Base-by-base conservation (phyloP, 2,797 vertebrate species). In the Channallabes apus region DNA sequence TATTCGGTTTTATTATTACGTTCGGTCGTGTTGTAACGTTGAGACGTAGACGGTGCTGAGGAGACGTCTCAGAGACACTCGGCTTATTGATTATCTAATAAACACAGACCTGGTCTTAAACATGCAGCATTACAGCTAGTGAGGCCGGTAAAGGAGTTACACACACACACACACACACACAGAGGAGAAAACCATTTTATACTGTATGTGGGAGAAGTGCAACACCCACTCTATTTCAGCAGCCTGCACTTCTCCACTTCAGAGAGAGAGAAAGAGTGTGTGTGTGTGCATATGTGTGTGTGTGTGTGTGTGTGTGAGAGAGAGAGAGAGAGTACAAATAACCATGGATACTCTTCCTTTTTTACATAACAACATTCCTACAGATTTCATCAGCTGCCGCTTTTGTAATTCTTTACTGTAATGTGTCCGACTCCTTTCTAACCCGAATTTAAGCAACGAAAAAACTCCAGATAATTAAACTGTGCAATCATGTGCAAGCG, bases 151-250 rank as follows among this genome's bases (percentile, higher is more conserved):
- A 46, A 46, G 41, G 41, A 46, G 41, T 46, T 46, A 6, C 8
- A 46, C 41, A 46, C 41, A 46, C 41, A 46, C 41, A 46, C 8
- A 46, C 41, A 46, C 41, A 46, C 41, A 22, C 58, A 61, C n/a
- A 65, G 4, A 41, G 6, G 41, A 46, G 54, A 58, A 35, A 35
- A 22, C 5, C 58, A 38, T 78, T 78, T 78, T 61, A 24, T n/a
- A n/a, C n/a, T n/a, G n/a, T 38, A 62, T n/a, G 58, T 78, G 32
- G 56, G 76, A 62, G 58, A 22, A 78, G 76, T 61, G 20, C 61
- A 61, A 61, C 12, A 20, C 58, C 76, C 29, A 61, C 76, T 35
- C 72, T 32, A 56, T 75, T 51, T 75, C 72, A 6, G 24, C 38
- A 15, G 5, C 41, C 35, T 54, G 24, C 41, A 73, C 71, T 54